Evolutionary conservation across 2,888 invertebrate genomes (phyloP), one percentile per base, ranked within the genome.

Genomic region (Aleiodes alternator): DNA sequence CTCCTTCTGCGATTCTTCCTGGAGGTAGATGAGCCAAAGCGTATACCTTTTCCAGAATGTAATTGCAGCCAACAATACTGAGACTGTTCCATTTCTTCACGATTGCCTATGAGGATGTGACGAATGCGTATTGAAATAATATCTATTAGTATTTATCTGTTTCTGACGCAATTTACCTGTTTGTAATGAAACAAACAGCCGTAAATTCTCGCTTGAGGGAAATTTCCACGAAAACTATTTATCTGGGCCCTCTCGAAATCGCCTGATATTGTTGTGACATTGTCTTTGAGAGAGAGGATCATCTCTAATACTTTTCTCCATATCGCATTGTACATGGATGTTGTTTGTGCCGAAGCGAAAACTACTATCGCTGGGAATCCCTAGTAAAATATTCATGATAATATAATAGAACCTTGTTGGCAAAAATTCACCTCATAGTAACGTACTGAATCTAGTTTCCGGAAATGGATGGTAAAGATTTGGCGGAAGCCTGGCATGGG

Each of bases 331-430:
- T 72, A 72, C 51, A 72, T 72, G 3, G n/a, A 12, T 5, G 64
- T 61, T 11, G 72, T 72, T 72, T 61, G 64, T 34, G 72, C 57
- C 48, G 61, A 72, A 14, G 72, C 55, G 38, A 72, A 72, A 11
- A 51, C 61, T 29, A 61, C 38, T 51, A 72, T 61, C 4, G 72
- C 72, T 57, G 72, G 72, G 48, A 72, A 72, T 72, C 72, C 72
- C 72, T 72, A 31, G 61, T 23, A 66, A 72, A 53, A 66, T 64
- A 64, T 72, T 61, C 64, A 50, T 38, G 43, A 29, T 64, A 72
- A 29, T 72, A 48, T 38, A 43, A 57, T 59, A 68, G 16, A 16
- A 12, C n/a, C 43, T 34, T 6, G 51, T 55, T 31, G 1, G n/a
- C 11, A 29, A 23, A 34, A 69, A 69, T 53, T 14, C 34, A n/a